phyloP scores from a whole-genome alignment of 92 coral and sea anemone genomes.

The Heteractis magnifica region DNA sequence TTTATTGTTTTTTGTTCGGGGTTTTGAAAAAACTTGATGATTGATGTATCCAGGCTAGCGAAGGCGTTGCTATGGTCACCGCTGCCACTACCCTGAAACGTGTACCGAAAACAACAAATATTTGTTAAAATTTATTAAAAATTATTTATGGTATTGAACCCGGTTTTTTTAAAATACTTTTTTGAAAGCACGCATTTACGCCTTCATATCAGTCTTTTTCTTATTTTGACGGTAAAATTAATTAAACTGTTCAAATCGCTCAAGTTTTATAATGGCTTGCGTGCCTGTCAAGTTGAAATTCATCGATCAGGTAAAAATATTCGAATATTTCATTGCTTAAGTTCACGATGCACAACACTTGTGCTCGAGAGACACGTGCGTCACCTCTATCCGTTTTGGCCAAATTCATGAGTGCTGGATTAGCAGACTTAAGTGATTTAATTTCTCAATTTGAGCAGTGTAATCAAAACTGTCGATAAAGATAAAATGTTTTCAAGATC shows the following conservation, averaged over 20 bases:
- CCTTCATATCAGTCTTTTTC: neutral
- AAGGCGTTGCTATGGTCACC: neutral
- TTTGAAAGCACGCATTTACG: neutral
- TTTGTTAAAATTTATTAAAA: too few relatives aligned
- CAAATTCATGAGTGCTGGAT: too few relatives aligned
- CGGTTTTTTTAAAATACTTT: neutral
- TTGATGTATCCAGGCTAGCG: neutral
- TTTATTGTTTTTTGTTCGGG: neutral
- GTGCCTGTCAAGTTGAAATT: neutral
- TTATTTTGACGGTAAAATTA: neutral
- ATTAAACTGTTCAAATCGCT: neutral
- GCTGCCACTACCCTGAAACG: constrained; percentile 25
- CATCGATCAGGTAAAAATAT: neutral
- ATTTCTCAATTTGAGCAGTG: too few relatives aligned
- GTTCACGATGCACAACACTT: neutral
- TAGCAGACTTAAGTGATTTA: too few relatives aligned
- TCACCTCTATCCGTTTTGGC: too few relatives aligned
- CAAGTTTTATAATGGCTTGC: neutral
- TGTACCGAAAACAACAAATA: neutral
- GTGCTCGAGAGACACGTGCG: neutral
- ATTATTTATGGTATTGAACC: too few relatives aligned
- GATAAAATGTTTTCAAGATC: too few relatives aligned
- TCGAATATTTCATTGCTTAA: neutral
- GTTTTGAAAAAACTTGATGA: neutral
- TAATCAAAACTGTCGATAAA: too few relatives aligned